These are phyloP conservation scores for Ctenomys sociabilis DNA, from an alignment of 2,113 vertebrate species.

Conservation along the genomic window DNA sequence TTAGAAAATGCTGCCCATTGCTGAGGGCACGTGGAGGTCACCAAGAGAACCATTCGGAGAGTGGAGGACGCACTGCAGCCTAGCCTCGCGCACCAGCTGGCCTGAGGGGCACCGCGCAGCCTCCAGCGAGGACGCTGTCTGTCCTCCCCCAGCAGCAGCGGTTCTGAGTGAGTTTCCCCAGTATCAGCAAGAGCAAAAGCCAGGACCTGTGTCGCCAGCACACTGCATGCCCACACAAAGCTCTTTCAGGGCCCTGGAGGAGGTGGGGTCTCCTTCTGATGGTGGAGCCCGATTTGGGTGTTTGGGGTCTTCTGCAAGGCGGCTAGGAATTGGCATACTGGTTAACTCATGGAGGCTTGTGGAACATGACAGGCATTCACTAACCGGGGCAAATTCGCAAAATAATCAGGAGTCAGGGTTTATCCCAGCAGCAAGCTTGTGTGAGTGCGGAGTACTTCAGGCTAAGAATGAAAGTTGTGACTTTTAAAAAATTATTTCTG, in stretches of 20 bases:
- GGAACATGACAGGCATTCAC: neutral
- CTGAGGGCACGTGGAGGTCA: neutral
- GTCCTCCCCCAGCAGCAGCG: neutral
- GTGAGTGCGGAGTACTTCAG: neutral
- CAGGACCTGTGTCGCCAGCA: neutral
- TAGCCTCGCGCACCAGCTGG: too few species aligned
- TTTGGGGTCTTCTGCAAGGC: neutral
- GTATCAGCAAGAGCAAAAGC: neutral
- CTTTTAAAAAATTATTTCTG: constrained; percentile 1
- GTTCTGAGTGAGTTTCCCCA: neutral
- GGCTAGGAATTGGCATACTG: neutral
- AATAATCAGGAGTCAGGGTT: neutral
- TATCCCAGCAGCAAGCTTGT: neutral
- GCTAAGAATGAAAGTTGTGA: neutral
- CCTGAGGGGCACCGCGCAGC: neutral
- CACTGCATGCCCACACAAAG: neutral
- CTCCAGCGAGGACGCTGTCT: neutral
- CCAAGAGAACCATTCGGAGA: neutral
- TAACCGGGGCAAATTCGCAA: neutral
- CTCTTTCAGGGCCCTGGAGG: neutral
- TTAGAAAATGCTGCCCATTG: neutral
- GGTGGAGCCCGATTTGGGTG: neutral
- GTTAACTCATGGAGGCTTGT: neutral
- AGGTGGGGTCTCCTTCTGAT: neutral
- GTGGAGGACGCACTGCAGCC: neutral